Conservation (phyloP, 2,113 vertebrate genomes). For the Desmodus rotundus region DNA sequence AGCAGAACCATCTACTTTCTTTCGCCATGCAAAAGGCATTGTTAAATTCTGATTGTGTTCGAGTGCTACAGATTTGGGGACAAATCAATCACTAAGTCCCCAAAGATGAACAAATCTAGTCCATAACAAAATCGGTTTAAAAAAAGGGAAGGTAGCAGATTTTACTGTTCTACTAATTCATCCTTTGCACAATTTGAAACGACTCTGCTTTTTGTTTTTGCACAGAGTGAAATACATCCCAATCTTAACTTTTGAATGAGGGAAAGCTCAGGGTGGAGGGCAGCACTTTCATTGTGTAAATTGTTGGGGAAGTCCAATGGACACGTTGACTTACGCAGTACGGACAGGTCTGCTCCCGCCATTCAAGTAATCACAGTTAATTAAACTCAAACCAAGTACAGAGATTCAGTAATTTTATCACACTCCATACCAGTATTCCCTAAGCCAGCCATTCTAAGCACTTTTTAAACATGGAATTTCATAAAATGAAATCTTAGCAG, state of each 20-base stretch:
- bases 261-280: not conserved
- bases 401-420: not conserved
- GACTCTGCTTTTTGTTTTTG: not conserved
- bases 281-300: not conserved
- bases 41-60: not conserved
- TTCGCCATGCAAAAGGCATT: not conserved
- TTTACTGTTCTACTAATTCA: not conserved
- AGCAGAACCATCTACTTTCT: not conserved
- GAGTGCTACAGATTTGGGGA: not conserved
- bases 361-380: not conserved
- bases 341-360: not conserved
- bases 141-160: not conserved
- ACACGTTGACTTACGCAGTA: not conserved
- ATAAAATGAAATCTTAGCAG: not conserved
- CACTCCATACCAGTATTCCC: not conserved
- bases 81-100: not conserved
- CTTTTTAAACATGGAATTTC: not conserved
- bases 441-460: not conserved
- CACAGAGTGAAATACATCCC: not conserved
- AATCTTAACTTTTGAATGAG: not conserved
- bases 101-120: not conserved
- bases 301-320: not conserved
- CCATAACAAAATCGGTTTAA: not conserved
- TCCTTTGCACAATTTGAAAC: not conserved
- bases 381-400: slow-evolving; percentile 16